Conservation (phyloP, 2,113 vertebrate species). For the Canis aureus region DNA sequence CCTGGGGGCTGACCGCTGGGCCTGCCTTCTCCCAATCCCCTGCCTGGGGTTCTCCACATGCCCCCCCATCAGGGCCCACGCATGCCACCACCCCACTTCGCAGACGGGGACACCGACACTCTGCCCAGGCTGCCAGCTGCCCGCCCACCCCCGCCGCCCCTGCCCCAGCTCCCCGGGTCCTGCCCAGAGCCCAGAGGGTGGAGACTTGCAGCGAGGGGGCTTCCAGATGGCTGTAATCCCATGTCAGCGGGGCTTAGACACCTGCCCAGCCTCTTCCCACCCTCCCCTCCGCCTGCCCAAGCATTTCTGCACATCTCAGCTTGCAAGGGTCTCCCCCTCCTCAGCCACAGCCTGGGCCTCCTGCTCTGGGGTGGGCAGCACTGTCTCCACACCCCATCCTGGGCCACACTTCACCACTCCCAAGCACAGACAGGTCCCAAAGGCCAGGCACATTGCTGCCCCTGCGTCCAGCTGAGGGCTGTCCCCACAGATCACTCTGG, state of each 20-base stretch:
- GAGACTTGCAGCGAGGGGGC: background rate
- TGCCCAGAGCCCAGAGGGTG: background rate
- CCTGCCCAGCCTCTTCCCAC: slow-evolving; percentile 3
- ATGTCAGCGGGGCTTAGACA: slow-evolving; percentile 48
- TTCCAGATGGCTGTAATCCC: slow-evolving; percentile 33
- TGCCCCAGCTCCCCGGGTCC: background rate
- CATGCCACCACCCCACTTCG: background rate
- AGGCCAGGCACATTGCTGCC: background rate
- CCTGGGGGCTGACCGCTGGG: fast-evolving
- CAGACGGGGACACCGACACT: background rate
- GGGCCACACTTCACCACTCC: no score
- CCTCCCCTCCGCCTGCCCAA: background rate
- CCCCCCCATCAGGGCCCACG: fast-evolving
- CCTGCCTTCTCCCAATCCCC: background rate
- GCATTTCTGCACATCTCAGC: background rate
- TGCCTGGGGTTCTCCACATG: fast-evolving
- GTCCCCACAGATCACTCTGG: fast-evolving
- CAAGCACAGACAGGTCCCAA: background rate
- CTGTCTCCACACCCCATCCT: fast-evolving
- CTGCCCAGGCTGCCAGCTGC: background rate
- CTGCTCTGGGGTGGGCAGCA: background rate
- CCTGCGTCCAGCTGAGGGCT: background rate
- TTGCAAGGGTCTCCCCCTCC: background rate
- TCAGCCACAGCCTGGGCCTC: background rate
- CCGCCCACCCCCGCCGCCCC: no score